Base-by-base conservation (phyloP, 2,113 vertebrate species). In the Sialia sialis region DNA sequence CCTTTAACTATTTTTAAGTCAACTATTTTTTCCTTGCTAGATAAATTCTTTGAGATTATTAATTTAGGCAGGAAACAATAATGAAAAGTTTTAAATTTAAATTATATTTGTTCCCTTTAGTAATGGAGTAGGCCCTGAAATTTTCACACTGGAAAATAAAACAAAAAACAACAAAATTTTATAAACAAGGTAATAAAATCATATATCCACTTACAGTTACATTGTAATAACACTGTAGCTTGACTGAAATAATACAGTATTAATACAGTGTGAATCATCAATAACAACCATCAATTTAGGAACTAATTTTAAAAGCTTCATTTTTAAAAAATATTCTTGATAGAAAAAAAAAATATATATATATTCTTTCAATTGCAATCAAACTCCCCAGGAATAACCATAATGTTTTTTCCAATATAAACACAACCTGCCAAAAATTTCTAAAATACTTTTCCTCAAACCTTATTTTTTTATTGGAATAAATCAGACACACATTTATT, bases 11-110 rank as follows among this genome's bases (percentile, higher is more conserved):
- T 49, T 89, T 90, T 41, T 39, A 85, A 91, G 63, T 79, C 43
- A 80, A 85, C 6, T 43, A 39, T 83, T 89, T 87, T 87, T 87
- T 48, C 60, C 74, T 85, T 59, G 7, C 7, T 77, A 83, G 54
- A 79, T 69, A 76, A 91, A 76, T 54, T 85, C 7, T 38, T 93
- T 66, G 54, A 76, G 21, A 58, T 62, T 76, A 92, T 73, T 82
- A 94, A 85, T 92, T 92, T 92, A 14, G 76, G 26, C 34, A 89
- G 54, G 66, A 86, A 94, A 54, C 22, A 94, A 79, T 84, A 91
- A 91, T 62, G 58, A 78, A 87, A 70, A 64, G 4, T 41, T 52
- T 23, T 14, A 12, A 16, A 44, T 72, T 89, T 94, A 69, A 89
- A 85, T 85, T 85, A 49, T 93, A 89, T 79, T 89, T 87, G 46